Evolutionary conservation across 2,113 vertebrate genomes (phyloP), one percentile per base, ranked within the genome.

Genomic region (Bostrychus sinensis): DNA sequence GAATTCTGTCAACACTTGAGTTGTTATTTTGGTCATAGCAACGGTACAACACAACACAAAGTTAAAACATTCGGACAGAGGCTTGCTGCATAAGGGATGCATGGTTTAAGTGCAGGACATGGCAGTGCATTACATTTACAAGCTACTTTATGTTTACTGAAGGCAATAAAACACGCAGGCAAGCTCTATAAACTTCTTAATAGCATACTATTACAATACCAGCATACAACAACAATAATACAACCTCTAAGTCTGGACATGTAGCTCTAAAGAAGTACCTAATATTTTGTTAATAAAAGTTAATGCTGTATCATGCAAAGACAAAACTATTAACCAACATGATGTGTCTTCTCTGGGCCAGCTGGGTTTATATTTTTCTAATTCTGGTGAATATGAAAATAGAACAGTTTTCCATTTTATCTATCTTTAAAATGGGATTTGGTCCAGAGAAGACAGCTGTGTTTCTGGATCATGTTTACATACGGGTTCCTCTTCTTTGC

Each of bases 141-240:
- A 26, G 38, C 28, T 60, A 16, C 17, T 70, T 63, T 17, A 51
- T 23, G 38, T 63, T 34, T 61, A 54, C 22, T 45, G 16, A 6
- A 11, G 17, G 28, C 42, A 65, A 70, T 66, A 34, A 62, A 45
- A 48, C 28, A 66, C 22, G 14, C 39, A 30, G 51, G 64, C 58
- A 13, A 20, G 16, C 16, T n/a, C 48, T 30, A 51, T 51, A 51
- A 51, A 51, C 0, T 5, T 8, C 16, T 30, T 51, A 48, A 51
- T 30, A 17, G 48, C n/a, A 14, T 28, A 17, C 8, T 28, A 28
- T 30, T 51, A n/a, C 10, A 28, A 28, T 14, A n/a, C 10, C 14
- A 28, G 46, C 2, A 7, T 26, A 14, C 46, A n/a, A 19, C 22
- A 23, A 13, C 19, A 16, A 26, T 45, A 45, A 45, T 26, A 12